Base-by-base conservation (phyloP, 2,113 vertebrate genomes). In the Edolisoma coerulescens region DNA sequence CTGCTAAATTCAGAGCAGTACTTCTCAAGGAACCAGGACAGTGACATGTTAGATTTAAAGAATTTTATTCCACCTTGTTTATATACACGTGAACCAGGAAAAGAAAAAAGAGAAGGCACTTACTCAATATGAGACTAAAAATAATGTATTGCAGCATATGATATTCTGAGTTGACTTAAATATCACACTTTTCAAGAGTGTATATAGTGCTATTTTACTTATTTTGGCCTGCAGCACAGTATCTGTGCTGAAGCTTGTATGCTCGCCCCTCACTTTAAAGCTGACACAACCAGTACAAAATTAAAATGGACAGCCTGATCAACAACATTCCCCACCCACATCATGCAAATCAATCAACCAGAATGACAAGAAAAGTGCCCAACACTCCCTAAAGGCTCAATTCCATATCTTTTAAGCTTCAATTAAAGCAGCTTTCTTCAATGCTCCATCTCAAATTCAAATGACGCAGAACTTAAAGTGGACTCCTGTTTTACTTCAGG, bases 331-430 rank as follows among this genome's bases (percentile, higher is more conserved):
- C 79, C 95, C 95, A 93, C 95, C 95, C 60, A 96, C 92, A 90
- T 65, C 54, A 97, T 94, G 96, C 88, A 97, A 95, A 96, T 96
- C 90, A 81, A 91, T 96, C 92, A 95, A 82, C 92, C 53, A 96
- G 96, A 94, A 96, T 3, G 64, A 97, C 95, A 93, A 94, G 96
- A 96, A 96, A 94, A 97, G 88, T 94, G 80, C 73, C 84, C 93
- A 92, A 22, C 53, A 14, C 41, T 91, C 92, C 96, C 90, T 92
- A 65, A 94, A 96, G 96, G 86, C 96, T 88, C 83, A 80, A 89
- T 71, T 93, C 86, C 42, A 1, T 94, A 95, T 87, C 90, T 92
- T 95, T 95, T 75, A 92, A 90, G 61, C 80, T 89, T 89, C 94
- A 89, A 76, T 94, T 96, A 92, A 89, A 73, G 65, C 33, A 79